Base-by-base conservation (phyloP, 2,888 invertebrate species). In the Drosophila anomalata region DNA sequence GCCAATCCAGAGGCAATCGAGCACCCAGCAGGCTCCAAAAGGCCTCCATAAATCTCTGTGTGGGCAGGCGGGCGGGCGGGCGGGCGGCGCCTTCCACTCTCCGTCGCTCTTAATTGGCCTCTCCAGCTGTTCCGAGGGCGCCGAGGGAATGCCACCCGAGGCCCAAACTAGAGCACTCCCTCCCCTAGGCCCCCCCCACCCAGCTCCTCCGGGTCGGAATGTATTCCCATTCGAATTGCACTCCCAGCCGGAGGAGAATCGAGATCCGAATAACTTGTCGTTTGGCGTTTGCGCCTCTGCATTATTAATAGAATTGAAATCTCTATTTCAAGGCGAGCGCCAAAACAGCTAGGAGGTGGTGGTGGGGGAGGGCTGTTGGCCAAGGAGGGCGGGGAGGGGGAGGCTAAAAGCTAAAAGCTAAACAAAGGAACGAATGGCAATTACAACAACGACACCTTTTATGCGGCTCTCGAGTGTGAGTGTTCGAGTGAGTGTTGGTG, bases 221-320 rank as follows among this genome's bases (percentile, higher is more conserved):
- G 17, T 17, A 41, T 41, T 42, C 68, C 67, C 58, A 68, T 67
- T 68, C 26, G 48, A 58, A 68, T 53, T 67, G 67, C 68, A 68
- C 52, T 68, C 50, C 39, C 67, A 66, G 33, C 44, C 29, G 44
- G 41, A 41, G 41, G 24, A 48, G 48, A 62, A 62, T 58, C 57
- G 57, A 66, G 57, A 66, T 47, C 11, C 56, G 31, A 65, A 67
- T 51, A 56, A 51, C 48, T 41, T 69, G 69, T 54, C 59, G 67
- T 51, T 50, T 26, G 52, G 39, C 80, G 80, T 85, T 68, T 82
- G 82, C 85, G 85, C 73, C 68, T 61, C 56, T 79, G 60, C 76
- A 85, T 77, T 82, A 82, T 82, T 85, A 77, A 82, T 82, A 82
- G 85, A 81, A 73, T 74, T 71, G 60, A 85, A 85, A 81, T 85